Percentiles rank a stretch among this genome's conserved stretches.
Conservation (phyloP, 2,113 vertebrate genomes). For the Mormoops blainvillei region DNA sequence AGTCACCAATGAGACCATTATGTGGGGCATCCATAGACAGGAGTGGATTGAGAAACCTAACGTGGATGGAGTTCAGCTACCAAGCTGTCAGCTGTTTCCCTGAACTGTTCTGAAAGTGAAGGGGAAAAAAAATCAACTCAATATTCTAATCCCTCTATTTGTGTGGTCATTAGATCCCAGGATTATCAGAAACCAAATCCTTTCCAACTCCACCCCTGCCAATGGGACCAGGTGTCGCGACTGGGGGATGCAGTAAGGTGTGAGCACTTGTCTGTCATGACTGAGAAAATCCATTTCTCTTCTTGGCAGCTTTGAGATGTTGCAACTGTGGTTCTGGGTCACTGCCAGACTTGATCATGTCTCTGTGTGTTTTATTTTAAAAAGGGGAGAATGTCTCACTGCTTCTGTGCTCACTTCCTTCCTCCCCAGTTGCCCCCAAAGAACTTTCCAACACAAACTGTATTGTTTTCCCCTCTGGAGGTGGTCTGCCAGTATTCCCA, state of each 20-base stretch:
- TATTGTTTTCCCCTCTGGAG: neutral
- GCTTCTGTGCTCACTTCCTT: neutral
- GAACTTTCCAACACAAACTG: neutral
- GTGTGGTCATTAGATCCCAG: neutral
- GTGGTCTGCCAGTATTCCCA: neutral
- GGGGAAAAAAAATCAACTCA: neutral
- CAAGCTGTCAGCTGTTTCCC: neutral
- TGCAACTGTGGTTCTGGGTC: neutral
- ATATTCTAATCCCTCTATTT: neutral
- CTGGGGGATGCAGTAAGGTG: neutral
- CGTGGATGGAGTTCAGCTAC: neutral
- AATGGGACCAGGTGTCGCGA: neutral
- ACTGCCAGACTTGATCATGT: neutral
- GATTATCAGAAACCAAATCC: neutral
- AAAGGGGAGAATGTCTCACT: neutral
- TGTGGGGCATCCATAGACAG: neutral
- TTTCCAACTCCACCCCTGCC: neutral
- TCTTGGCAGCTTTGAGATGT: neutral
- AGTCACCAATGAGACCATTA: neutral
- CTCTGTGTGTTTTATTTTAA: neutral
- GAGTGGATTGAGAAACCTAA: neutral
- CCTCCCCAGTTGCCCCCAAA: neutral
- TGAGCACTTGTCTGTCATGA: neutral
- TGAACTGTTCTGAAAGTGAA: neutral
- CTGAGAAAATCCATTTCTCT: constrained; percentile 21